A percentile compares a stretch with the other conserved stretches of the same genome.
Conservation (phyloP, 2,797 vertebrate species). For the Champsocephalus esox region DNA sequence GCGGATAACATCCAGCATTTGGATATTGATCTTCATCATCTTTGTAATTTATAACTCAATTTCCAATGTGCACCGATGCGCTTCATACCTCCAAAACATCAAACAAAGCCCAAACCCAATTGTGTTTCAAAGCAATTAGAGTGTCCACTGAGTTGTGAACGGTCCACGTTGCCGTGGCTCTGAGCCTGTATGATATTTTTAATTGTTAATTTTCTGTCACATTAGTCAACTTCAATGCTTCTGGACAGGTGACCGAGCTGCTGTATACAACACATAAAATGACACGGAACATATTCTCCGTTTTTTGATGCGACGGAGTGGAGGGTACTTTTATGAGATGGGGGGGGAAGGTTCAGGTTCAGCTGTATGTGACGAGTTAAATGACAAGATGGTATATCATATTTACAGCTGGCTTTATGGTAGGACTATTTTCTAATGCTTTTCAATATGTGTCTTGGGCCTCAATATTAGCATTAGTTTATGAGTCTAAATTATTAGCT, state of each 20-base stretch:
- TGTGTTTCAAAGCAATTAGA: slow-evolving; percentile 85
- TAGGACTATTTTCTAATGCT: slow-evolving; percentile 53
- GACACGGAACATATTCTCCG: slow-evolving; percentile 40
- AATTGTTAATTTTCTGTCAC: slow-evolving; percentile 86
- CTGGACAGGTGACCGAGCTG: slow-evolving; percentile 75
- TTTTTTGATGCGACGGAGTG: slow-evolving; percentile 39
- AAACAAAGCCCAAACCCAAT: slow-evolving; percentile 82
- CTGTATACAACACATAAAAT: slow-evolving; percentile 47
- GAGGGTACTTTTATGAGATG: slow-evolving; percentile 47
- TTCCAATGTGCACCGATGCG: slow-evolving; percentile 80
- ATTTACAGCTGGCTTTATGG: slow-evolving; percentile 69
- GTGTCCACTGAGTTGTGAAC: slow-evolving; percentile 83
- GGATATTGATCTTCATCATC: slow-evolving; percentile 75
- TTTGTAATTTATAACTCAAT: slow-evolving; percentile 86
- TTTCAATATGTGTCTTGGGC: slow-evolving; percentile 44
- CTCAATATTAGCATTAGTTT: slow-evolving; percentile 72
- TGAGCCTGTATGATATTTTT: slow-evolving; percentile 77
- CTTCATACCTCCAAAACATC: slow-evolving; percentile 81
- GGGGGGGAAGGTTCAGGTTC: slow-evolving; percentile 42
- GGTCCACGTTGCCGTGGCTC: slow-evolving; percentile 59
- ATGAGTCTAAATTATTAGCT: slow-evolving; percentile 75
- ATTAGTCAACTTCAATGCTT: slow-evolving; percentile 77
- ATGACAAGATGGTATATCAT: slow-evolving; percentile 65
- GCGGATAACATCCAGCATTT: slow-evolving; percentile 62
- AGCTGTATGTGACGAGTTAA: slow-evolving; percentile 39